phyloP scores from a whole-genome alignment of 2,888 invertebrate genomes.

The Agelastica alni region DNA sequence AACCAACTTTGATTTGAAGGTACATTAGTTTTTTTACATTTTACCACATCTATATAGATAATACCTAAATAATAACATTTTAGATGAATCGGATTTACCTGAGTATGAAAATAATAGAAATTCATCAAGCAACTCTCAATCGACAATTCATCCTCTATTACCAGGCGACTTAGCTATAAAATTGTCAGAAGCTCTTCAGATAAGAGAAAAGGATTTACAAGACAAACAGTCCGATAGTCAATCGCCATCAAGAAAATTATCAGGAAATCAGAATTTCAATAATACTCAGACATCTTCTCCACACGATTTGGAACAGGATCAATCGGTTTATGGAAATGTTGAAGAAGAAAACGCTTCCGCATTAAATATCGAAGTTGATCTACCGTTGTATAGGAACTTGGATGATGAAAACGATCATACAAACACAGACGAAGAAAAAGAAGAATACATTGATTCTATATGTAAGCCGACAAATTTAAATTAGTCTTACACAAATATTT shows the following conservation, averaged over 20 bases:
- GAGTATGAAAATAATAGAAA: slow-evolving; percentile 9
- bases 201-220: too few relatives aligned
- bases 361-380: too few relatives aligned
- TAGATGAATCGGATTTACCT: neutral
- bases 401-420: neutral
- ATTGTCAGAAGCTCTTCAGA: slow-evolving; percentile 9
- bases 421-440: slow-evolving; percentile 4
- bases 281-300: neutral
- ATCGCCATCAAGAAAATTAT: neutral
- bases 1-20: too few relatives aligned
- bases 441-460: slow-evolving; percentile 15
- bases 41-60: too few relatives aligned
- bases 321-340: neutral
- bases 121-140: neutral
- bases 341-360: neutral
- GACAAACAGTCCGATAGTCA: too few relatives aligned
- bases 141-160: neutral
- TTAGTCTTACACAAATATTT: too few relatives aligned
- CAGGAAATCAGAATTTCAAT: neutral
- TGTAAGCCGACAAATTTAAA: too few relatives aligned
- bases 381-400: too few relatives aligned
- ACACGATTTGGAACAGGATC: neutral
- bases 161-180: slow-evolving; percentile 7
- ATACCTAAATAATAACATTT: too few relatives aligned
- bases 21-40: too few relatives aligned